A percentile compares a stretch with the other conserved stretches of the same genome.
Conservation (phyloP, 1,140 invertebrate species). For the Trachymyrmex septentrionalis region DNA sequence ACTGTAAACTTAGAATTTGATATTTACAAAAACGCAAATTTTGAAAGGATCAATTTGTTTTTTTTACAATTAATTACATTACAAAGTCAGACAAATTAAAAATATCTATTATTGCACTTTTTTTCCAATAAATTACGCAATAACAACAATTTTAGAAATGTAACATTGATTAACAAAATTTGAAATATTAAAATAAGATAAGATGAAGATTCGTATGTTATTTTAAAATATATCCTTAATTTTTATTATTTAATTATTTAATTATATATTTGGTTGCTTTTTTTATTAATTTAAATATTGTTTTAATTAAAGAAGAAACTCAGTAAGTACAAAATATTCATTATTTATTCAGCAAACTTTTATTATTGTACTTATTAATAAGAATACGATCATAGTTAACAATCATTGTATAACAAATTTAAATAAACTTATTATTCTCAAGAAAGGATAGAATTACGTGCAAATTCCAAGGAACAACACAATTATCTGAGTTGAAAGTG, state of each 20-base stretch:
- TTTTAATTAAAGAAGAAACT: too few relatives aligned
- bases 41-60: background rate
- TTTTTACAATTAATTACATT: background rate
- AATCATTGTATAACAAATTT: background rate
- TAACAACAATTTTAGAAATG: background rate
- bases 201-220: background rate
- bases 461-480: constrained; percentile 32
- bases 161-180: background rate
- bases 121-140: background rate
- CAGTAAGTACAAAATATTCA: too few relatives aligned
- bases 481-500: constrained; percentile 51
- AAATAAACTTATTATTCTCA: background rate
- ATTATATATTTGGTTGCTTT: too few relatives aligned
- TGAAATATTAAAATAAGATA: background rate
- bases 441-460: constrained; percentile 28
- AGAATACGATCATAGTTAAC: too few relatives aligned
- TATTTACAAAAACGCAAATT: background rate
- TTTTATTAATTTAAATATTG: too few relatives aligned
- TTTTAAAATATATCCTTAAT: too few relatives aligned
- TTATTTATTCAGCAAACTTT: too few relatives aligned
- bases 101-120: background rate
- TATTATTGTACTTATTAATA: too few relatives aligned
- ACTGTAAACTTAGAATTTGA: background rate
- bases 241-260: too few relatives aligned
- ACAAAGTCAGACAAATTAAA: background rate